Evolutionary conservation across 2,113 vertebrate species (phyloP).

Genomic region (Ctenodactylus gundi): DNA sequence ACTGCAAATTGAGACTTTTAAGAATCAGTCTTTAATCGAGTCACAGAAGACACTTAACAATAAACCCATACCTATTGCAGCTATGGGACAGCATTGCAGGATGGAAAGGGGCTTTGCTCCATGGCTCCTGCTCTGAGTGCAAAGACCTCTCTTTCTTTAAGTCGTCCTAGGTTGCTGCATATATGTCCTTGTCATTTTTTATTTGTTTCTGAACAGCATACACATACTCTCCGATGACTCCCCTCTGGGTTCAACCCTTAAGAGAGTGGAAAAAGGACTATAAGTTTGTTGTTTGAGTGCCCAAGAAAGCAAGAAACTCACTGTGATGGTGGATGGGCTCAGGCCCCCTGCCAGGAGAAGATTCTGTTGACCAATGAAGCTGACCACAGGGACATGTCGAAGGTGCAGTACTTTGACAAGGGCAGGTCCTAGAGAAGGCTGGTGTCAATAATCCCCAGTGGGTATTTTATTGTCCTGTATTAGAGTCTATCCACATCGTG

Average conservation of each 20-base stretch:
- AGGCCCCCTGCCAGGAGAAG: background rate
- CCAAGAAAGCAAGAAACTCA: background rate
- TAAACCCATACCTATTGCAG: background rate
- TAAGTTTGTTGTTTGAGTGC: background rate
- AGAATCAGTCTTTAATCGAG: constrained; percentile 11
- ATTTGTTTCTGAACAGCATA: background rate
- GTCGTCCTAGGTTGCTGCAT: background rate
- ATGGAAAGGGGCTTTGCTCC: background rate
- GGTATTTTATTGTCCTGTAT: background rate
- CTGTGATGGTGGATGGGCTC: background rate
- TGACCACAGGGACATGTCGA: background rate
- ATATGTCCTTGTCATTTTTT: background rate
- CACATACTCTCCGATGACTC: background rate
- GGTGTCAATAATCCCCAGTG: background rate
- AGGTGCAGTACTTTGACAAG: background rate
- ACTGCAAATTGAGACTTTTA: constrained; percentile 22
- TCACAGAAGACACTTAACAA: background rate
- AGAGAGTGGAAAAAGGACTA: constrained; percentile 22
- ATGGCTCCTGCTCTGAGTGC: background rate
- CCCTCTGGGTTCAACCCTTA: background rate
- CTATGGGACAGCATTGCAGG: background rate
- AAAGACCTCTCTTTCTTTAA: background rate
- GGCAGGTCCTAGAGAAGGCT: background rate
- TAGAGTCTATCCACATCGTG: background rate
- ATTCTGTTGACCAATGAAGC: background rate